Evolutionary conservation across 2,888 invertebrate genomes (phyloP).

Genomic region (Alcis repandata): DNA sequence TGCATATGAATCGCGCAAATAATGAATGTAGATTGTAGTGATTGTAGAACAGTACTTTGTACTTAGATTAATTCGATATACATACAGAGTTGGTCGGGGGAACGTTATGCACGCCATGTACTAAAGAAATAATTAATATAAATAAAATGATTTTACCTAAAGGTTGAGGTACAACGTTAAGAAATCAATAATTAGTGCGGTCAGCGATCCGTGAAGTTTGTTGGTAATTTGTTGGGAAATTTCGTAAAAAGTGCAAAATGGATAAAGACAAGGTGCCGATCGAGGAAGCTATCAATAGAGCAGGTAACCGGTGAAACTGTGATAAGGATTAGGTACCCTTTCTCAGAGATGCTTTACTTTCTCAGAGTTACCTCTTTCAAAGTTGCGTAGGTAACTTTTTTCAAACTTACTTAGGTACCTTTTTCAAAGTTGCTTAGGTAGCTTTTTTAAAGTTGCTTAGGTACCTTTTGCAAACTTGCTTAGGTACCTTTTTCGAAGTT

Average conservation of each 20-base stretch:
- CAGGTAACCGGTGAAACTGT: constrained; percentile 50
- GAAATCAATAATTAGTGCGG: constrained; percentile 10
- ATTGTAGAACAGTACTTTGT: neutral
- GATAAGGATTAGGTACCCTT: too few relatives aligned
- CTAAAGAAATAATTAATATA: neutral
- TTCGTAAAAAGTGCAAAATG: constrained; percentile 41
- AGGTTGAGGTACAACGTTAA: constrained; percentile 4
- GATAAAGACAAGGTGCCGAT: constrained; percentile 54
- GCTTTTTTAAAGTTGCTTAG: too few relatives aligned
- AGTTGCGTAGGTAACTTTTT: too few relatives aligned
- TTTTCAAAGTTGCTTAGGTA: too few relatives aligned
- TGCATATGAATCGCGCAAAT: neutral
- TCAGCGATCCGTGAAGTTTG: neutral
- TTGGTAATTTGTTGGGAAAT: constrained; percentile 8
- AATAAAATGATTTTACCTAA: constrained; percentile 17
- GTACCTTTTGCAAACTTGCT: too few relatives aligned
- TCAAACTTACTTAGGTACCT: too few relatives aligned
- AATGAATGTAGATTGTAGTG: neutral
- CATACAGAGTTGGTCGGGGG: constrained; percentile 23
- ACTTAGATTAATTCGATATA: constrained; percentile 16
- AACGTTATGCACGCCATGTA: constrained; percentile 30
- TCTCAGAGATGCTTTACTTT: too few relatives aligned
- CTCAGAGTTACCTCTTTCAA: too few relatives aligned
- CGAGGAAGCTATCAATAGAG: constrained; percentile 61
- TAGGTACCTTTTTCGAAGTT: too few relatives aligned